phyloP scores from a whole-genome alignment of 2,797 vertebrate genomes.

The Acomys russatus region DNA sequence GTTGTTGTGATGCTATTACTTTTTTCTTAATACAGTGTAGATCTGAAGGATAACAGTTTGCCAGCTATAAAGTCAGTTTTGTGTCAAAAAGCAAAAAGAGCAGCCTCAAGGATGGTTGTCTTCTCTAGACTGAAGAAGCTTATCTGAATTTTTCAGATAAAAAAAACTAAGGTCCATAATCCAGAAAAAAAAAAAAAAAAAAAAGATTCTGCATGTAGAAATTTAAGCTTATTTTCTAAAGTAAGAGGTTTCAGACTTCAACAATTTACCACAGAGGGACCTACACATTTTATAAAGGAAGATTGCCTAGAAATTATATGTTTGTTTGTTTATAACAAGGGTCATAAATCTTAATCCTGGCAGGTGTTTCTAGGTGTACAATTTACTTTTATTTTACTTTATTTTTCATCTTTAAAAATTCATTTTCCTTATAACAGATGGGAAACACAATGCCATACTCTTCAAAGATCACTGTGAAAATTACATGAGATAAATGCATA shows the following conservation, averaged over 20 bases:
- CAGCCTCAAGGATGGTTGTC: slow-evolving; percentile 3
- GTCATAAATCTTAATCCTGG: not conserved
- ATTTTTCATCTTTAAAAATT: not conserved
- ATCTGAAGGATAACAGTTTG: slow-evolving; percentile 67
- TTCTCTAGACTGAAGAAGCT: slow-evolving; percentile 23
- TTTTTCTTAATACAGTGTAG: slow-evolving; percentile 22
- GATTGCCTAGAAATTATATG: not conserved
- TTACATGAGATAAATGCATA: slow-evolving; percentile 26
- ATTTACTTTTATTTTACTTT: slow-evolving; percentile 50
- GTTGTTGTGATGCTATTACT: not conserved
- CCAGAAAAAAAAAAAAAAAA: not conserved
- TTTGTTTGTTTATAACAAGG: not conserved
- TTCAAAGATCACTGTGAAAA: slow-evolving; percentile 53
- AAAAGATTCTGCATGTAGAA: not conserved
- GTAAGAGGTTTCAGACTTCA: not conserved
- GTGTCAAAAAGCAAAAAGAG: slow-evolving; percentile 44
- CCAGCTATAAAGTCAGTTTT: slow-evolving; percentile 76
- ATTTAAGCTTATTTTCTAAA: not conserved
- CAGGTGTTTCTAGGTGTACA: not conserved
- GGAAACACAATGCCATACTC: slow-evolving; percentile 4
- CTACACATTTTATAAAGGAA: not conserved
- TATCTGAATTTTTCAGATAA: not conserved
- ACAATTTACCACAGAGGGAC: not conserved
- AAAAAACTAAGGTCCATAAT: fast-evolving
- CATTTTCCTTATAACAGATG: slow-evolving; percentile 59